phyloP scores from a whole-genome alignment of 2,797 vertebrate genomes.

The Sebastes vulpes region DNA sequence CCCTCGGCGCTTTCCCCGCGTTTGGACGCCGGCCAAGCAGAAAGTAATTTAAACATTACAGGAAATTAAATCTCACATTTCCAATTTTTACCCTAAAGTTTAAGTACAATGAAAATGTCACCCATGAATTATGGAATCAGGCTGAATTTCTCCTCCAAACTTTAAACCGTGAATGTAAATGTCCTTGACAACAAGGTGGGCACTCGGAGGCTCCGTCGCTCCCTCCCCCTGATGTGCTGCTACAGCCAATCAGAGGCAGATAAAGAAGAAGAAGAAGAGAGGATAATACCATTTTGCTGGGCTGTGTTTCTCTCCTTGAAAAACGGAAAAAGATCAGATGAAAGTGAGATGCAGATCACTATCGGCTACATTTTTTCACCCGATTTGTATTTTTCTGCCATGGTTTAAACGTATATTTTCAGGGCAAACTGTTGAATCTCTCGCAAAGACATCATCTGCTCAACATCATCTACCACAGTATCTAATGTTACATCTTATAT shows the following conservation, averaged over 20 bases:
- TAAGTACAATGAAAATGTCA: conserved; percentile 97
- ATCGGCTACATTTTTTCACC: not conserved
- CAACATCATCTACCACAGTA: conserved; percentile 40
- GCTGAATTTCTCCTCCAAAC: conserved; percentile 90
- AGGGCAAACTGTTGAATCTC: conserved; percentile 51
- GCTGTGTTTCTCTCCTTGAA: conserved; percentile 10
- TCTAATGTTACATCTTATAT: conserved; percentile 56
- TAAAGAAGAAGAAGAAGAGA: not conserved
- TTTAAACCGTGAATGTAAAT: conserved; percentile 93
- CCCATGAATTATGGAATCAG: conserved; percentile 95
- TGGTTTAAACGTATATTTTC: conserved; percentile 17
- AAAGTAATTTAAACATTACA: conserved; percentile 98
- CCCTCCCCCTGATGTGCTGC: conserved; percentile 35
- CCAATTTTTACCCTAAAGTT: conserved; percentile 95
- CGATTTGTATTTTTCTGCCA: conserved; percentile 1
- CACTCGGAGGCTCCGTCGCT: conserved; percentile 10
- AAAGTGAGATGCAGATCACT: conserved; percentile 7
- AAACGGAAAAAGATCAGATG: conserved; percentile 32
- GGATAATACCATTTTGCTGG: conserved; percentile 22
- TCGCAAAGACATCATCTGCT: conserved; percentile 24
- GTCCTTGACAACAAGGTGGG: conserved; percentile 85
- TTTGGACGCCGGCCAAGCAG: conserved; percentile 82
- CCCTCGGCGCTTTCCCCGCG: conserved; percentile 81
- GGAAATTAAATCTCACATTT: conserved; percentile 99
- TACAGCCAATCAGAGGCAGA: conserved; percentile 55